Evolutionary conservation across 1,140 invertebrate species (phyloP).

Genomic region (Pinna nobilis): DNA sequence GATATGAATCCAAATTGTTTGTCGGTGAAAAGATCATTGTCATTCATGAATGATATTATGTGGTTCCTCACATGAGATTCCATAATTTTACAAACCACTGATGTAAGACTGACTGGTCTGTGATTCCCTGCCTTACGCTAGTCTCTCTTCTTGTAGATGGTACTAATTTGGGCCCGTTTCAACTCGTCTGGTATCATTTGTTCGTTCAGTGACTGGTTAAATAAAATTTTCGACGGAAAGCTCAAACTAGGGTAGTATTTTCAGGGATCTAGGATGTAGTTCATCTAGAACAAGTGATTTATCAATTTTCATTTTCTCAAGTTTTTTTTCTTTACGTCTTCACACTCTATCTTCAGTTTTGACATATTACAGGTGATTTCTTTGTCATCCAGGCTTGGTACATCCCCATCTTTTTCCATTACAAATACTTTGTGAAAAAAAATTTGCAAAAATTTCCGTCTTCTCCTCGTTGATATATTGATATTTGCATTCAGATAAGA

Average conservation of each 20-base stretch:
- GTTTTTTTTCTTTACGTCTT: background rate
- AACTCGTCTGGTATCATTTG: constrained; percentile 8
- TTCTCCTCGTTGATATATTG: constrained; percentile 5
- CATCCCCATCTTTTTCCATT: background rate
- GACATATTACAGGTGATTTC: background rate
- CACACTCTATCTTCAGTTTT: background rate
- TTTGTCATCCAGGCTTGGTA: background rate
- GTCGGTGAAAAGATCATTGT: background rate
- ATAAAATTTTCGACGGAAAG: constrained; percentile 4
- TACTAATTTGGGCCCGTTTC: background rate
- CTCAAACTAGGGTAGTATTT: background rate
- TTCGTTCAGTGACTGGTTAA: background rate
- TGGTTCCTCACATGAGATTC: constrained; percentile 13
- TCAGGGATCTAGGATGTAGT: constrained; percentile 25
- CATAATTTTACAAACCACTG: constrained; percentile 22
- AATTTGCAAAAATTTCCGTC: constrained; percentile 7
- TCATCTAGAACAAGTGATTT: constrained; percentile 27
- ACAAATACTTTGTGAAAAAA: constrained; percentile 14
- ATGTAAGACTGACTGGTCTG: constrained; percentile 27
- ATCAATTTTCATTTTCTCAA: background rate
- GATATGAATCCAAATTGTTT: constrained; percentile 38
- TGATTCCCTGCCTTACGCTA: constrained; percentile 8
- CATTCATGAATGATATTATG: background rate
- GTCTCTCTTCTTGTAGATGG: constrained; percentile 19
- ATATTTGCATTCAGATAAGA: too few species aligned